Percentiles rank a stretch among this genome's conserved stretches.
These are phyloP conservation scores for Caenorhabditis elegans DNA, from an alignment of 1,140 invertebrate species.

Conservation along the genomic window WBcel235 BX284603.4:3804001-3804500, in stretches of 20 bases:
- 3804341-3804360: background rate
- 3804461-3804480: background rate
- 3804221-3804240: conserved; percentile 15
- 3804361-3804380: background rate
- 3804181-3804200: background rate
- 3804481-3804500: background rate
- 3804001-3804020: too few relatives aligned
- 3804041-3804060: too few relatives aligned
- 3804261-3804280: background rate
- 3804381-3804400: background rate
- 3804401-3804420: background rate
- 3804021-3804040: too few relatives aligned
- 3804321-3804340: conserved; percentile 18
- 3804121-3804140: background rate
- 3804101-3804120: too few relatives aligned
- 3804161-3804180: background rate
- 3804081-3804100: too few relatives aligned
- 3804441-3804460: background rate
- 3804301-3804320: conserved; percentile 1
- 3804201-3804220: conserved; percentile 1
- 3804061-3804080: too few relatives aligned
- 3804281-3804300: background rate
- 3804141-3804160: background rate
- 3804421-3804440: background rate
- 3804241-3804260: background rate